Conservation (phyloP, 2,888 invertebrate species). For the Bibio marci region DNA sequence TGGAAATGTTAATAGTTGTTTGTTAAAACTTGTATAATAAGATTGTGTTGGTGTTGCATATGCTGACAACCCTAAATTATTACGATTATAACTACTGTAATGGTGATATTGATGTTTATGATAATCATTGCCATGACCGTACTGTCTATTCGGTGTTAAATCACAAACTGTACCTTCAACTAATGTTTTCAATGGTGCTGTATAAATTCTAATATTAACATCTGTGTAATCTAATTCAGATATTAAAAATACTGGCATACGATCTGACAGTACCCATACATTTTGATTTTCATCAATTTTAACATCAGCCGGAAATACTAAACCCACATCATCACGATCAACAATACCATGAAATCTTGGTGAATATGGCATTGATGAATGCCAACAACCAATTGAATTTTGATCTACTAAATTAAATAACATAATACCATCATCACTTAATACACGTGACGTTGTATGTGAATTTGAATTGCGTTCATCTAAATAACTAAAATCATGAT, state of each 20-base stretch:
- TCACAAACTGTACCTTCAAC: slow-evolving; percentile 60
- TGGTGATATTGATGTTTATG: slow-evolving; percentile 10
- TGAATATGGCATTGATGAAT: slow-evolving; percentile 43
- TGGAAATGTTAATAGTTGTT: slow-evolving; percentile 8
- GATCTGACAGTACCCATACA: slow-evolving; percentile 67
- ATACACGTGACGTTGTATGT: slow-evolving; percentile 56
- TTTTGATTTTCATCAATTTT: slow-evolving; percentile 55
- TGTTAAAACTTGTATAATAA: slow-evolving; percentile 7
- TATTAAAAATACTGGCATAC: slow-evolving; percentile 62
- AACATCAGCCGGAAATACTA: slow-evolving; percentile 65
- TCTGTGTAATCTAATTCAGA: slow-evolving; percentile 53
- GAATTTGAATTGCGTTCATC: slow-evolving; percentile 47
- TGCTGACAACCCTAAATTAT: background rate
- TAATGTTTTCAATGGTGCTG: slow-evolving; percentile 46
- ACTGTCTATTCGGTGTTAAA: slow-evolving; percentile 17
- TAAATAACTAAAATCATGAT: slow-evolving; percentile 43
- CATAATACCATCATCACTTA: slow-evolving; percentile 58
- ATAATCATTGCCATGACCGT: slow-evolving; percentile 11
- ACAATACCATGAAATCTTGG: slow-evolving; percentile 49
- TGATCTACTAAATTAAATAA: slow-evolving; percentile 63
- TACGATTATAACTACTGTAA: slow-evolving; percentile 12
- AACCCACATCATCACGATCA: slow-evolving; percentile 54
- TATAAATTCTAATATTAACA: slow-evolving; percentile 59
- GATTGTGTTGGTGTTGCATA: background rate
- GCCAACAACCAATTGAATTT: slow-evolving; percentile 74